Conservation (phyloP, 2,888 invertebrate genomes). For the Ceramica pisi region DNA sequence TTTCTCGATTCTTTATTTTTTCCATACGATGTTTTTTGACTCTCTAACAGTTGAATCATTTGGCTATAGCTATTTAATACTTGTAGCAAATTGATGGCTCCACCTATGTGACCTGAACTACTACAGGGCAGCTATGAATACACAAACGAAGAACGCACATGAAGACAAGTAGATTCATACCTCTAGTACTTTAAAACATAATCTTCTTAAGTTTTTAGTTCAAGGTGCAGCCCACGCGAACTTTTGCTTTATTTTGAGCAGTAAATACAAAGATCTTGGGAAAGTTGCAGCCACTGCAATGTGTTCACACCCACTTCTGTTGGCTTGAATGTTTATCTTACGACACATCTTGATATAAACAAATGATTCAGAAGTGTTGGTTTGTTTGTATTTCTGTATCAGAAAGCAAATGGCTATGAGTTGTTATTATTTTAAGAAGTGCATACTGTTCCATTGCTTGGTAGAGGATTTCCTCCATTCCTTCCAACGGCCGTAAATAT, state of each 20-base stretch:
- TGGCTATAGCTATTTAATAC: not conserved
- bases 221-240: conserved; percentile 36
- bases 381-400: not conserved
- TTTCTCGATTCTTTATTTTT: too few species aligned
- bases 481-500: too few species aligned
- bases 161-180: not conserved
- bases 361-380: conserved; percentile 6
- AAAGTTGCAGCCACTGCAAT: conserved; percentile 28
- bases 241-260: conserved; percentile 23
- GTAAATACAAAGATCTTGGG: conserved; percentile 22
- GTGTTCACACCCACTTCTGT: conserved; percentile 26
- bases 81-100: not conserved
- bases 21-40: too few species aligned
- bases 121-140: not conserved
- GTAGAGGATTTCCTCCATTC: too few species aligned
- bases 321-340: conserved; percentile 25
- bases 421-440: too few species aligned
- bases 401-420: not conserved
- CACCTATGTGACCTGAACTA: not conserved
- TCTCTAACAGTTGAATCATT: too few species aligned
- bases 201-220: conserved; percentile 33
- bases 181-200: not conserved
- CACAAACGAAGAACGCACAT: too few species aligned
- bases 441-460: too few species aligned
- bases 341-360: conserved; percentile 21